These are phyloP conservation scores for Antheraea mylitta DNA, from an alignment of 1,140 invertebrate genomes.

Conservation along the genomic window DNA sequence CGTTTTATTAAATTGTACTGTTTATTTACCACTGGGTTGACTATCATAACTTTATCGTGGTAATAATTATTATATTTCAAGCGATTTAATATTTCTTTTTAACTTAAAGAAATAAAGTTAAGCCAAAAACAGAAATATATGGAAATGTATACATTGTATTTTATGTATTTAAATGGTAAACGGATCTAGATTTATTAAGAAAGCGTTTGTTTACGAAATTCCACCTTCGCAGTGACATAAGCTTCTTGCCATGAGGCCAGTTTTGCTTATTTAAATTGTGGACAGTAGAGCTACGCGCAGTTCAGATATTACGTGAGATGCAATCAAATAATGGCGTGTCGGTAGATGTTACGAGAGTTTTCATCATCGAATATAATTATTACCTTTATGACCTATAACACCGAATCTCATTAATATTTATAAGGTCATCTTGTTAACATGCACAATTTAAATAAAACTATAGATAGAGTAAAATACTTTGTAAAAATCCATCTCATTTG, in stretches of 20 bases:
- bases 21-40: too few relatives aligned
- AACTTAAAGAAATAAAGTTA: neutral
- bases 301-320: neutral
- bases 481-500: too few relatives aligned
- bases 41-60: too few relatives aligned
- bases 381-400: too few relatives aligned
- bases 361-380: too few relatives aligned
- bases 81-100: too few relatives aligned
- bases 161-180: neutral
- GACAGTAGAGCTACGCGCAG: neutral
- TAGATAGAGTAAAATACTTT: too few relatives aligned
- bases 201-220: slow-evolving; percentile 9
- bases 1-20: too few relatives aligned
- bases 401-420: too few relatives aligned
- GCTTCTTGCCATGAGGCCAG: slow-evolving; percentile 3
- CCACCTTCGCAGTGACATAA: slow-evolving; percentile 10
- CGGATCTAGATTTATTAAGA: slow-evolving; percentile 6
- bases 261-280: slow-evolving; percentile 7
- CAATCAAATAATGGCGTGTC: neutral
- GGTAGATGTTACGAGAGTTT: neutral
- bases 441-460: too few relatives aligned
- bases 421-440: too few relatives aligned
- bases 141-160: neutral
- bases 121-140: neutral
- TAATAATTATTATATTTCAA: too few relatives aligned